Conservation (phyloP, 2,113 vertebrate genomes). For the Mesocricetus auratus region DNA sequence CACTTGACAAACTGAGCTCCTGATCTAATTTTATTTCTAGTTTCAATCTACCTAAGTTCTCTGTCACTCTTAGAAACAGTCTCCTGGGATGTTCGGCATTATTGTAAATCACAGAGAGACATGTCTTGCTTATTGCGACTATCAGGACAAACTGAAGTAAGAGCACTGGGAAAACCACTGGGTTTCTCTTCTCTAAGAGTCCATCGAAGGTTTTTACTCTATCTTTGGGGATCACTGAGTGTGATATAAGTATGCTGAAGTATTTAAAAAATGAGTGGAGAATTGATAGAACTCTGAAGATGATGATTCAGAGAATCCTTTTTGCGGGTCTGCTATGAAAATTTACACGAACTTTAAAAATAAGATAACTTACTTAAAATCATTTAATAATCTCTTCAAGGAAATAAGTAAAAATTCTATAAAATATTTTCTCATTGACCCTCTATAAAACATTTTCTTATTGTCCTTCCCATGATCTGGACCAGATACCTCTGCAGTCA, state of each 20-base stretch:
- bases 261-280: not conserved
- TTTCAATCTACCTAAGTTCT: not conserved
- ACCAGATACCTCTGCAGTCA: not conserved
- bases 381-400: conserved; percentile 2
- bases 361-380: not conserved
- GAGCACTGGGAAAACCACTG: not conserved
- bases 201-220: not conserved
- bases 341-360: too few species aligned
- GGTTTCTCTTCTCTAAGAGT: not conserved
- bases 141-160: not conserved
- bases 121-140: not conserved
- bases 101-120: not conserved
- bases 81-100: not conserved
- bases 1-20: not conserved
- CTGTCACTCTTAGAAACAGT: not conserved
- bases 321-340: not conserved
- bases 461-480: not conserved
- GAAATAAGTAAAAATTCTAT: not conserved
- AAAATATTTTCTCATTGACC: not conserved
- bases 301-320: not conserved
- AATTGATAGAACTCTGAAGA: not conserved
- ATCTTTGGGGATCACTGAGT: not conserved
- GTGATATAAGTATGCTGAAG: not conserved
- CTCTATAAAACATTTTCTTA: not conserved
- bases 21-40: conserved; percentile 1